A percentile compares a stretch with the other conserved stretches of the same genome.
These are phyloP conservation scores for Drosophila pseudotakahashii DNA, from an alignment of 2,888 invertebrate genomes.

Conservation along the genomic window DNA sequence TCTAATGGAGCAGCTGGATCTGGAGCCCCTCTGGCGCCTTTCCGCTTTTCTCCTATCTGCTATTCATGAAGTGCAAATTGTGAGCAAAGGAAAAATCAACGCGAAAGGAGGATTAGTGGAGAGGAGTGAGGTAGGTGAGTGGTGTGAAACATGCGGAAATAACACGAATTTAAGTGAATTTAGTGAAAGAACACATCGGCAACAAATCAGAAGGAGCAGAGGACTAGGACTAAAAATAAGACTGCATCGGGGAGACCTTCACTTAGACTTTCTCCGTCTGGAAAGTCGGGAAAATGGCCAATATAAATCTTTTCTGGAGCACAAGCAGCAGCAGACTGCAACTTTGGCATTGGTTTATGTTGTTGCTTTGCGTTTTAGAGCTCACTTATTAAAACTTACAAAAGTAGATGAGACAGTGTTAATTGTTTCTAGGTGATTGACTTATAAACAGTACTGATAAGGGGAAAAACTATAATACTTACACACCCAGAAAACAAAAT, in stretches of 20 bases:
- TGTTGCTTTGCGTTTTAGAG: constrained; percentile 2
- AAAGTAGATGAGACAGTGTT: constrained; percentile 26
- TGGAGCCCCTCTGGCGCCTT: neutral
- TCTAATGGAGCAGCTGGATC: constrained; percentile 67
- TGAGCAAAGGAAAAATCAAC: constrained; percentile 47
- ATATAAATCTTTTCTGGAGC: constrained; percentile 62
- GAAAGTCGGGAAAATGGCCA: constrained; percentile 61
- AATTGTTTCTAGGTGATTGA: constrained; percentile 44
- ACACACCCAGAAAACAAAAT: no score
- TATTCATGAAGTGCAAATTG: constrained; percentile 78
- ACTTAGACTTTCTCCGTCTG: constrained; percentile 19
- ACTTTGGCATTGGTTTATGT: constrained; percentile 50
- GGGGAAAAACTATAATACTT: no score
- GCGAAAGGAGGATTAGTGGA: constrained; percentile 4
- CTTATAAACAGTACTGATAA: no score
- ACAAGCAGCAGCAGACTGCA: constrained; percentile 17
- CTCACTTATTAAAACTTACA: constrained; percentile 8
- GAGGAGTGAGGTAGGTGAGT: constrained; percentile 37
- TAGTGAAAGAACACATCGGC: constrained; percentile 77
- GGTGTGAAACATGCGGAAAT: constrained; percentile 74
- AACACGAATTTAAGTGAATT: constrained; percentile 76
- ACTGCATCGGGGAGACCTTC: constrained; percentile 29
- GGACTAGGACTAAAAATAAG: constrained; percentile 11
- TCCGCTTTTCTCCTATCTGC: constrained; percentile 27
- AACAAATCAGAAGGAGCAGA: constrained; percentile 61